Base-by-base conservation (phyloP, 1,140 invertebrate genomes). In the Leptoteleia sp. region DNA sequence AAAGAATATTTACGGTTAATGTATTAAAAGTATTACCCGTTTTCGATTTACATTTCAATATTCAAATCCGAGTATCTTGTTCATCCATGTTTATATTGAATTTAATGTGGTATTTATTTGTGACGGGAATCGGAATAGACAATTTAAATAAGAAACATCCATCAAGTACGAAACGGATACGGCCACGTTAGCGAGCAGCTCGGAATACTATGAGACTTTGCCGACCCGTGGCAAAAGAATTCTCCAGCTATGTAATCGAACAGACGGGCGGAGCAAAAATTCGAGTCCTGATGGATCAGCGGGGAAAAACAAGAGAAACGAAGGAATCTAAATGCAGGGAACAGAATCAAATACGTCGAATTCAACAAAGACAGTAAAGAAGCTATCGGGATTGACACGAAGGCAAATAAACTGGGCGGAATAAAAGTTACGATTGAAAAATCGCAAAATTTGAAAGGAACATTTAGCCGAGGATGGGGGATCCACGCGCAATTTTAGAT, bases 311-410 rank as follows among this genome's bases (percentile, higher is more conserved):
- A 4, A 9, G 4, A 19, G 17, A 29, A 62, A 62, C 35, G 43
- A 12, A 62, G 8, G 25, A 27, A 48, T 62, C 33, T 62, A 62
- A 62, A 62, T 62, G 31, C 42, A 47, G 16, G 19, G 27, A 59
- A 33, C 29, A 45, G 25, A 59, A 59, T 43, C 25, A 57, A 57
- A 57, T 29, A 29, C 22, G 22, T 8, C 16, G 31, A 37, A 25
- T 47, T 47, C 22, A 47, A 15, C 43, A 29, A 47, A 47, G 48
- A 37, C 37, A 19, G 48, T 25, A 16, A 37, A 37, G 33, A 6
- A 25, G 22, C 33, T 37, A 52, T 37, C 16, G 33, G 25, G 48
- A 37, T 13, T 22, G 48, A 12, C 29, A n/a, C 35, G 19, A 50
- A 33, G n/a, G 9, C 33, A 50, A 50, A 45, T 11, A 48, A 48